Evolutionary conservation across 2,797 vertebrate genomes (phyloP), one percentile per base, ranked within the genome.

Genomic region (Phaenicophaeus curvirostris): DNA sequence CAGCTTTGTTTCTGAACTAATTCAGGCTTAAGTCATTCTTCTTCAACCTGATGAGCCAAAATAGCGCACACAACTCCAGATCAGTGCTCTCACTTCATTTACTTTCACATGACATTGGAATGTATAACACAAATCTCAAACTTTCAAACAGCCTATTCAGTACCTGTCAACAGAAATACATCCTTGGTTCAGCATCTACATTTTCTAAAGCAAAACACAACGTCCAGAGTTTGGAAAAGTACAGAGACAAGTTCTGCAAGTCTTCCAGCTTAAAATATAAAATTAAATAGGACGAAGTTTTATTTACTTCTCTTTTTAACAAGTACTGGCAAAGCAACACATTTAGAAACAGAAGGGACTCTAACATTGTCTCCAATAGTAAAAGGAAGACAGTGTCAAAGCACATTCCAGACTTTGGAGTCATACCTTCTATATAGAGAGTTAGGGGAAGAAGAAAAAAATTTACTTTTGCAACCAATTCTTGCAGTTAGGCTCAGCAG

Each of bases 361-460:
- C 31, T 50, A 67, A 59, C 1, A 0, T 15, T 71, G 46, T 21
- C n/a, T 54, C 20, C 1, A 3, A 39, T 2, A 41, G 31, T 15
- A 75, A 74, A 61, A 4, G 82, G 25, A 91, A 73, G 30, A 76
- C 3, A 55, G 9, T 17, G 15, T 3, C 50, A 86, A 35, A 86
- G 14, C 21, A 28, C 19, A 21, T 27, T 65, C 17, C 37, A 65
- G 66, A 33, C 13, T 50, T 44, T 12, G 12, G 28, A 72, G 28
- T 55, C 84, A 13, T 2, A 68, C 30, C 23, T 23, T 74, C 35
- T 39, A 31, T 8, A 86, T 19, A 20, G 8, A 75, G 25, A 66
- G 30, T 62, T 12, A 7, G 13, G 11, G 50, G 50, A 17, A 7
- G 23, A 27, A 65, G 13, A 17, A 15, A 11, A 11, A 33, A 13